These are phyloP conservation scores for Notothenia coriiceps DNA, from an alignment of 2,113 vertebrate genomes.

Conservation along the genomic window DNA sequence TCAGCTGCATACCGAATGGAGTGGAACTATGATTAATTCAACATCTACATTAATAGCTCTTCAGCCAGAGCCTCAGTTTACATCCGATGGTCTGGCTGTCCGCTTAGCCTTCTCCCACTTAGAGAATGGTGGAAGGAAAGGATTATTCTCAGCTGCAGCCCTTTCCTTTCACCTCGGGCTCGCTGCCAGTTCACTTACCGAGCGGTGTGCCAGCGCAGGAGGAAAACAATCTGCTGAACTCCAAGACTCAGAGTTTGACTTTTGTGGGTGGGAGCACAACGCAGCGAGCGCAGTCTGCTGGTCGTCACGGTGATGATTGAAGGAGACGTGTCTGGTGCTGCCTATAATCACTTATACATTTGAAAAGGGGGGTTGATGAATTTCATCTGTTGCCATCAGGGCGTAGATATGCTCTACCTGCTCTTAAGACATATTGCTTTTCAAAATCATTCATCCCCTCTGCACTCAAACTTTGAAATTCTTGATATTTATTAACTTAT, in stretches of 20 bases:
- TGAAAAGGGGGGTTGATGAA: not conserved
- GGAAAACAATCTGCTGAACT: slow-evolving; percentile 50
- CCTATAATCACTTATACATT: slow-evolving; percentile 50
- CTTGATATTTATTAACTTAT: too few relatives aligned
- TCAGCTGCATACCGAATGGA: slow-evolving; percentile 67
- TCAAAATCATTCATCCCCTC: too few relatives aligned
- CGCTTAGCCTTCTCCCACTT: slow-evolving; percentile 45
- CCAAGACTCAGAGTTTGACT: slow-evolving; percentile 37
- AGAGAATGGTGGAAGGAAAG: slow-evolving; percentile 12
- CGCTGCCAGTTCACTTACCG: slow-evolving; percentile 45
- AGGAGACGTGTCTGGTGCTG: slow-evolving; percentile 53
- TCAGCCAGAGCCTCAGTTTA: slow-evolving; percentile 63
- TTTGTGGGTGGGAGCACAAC: slow-evolving; percentile 43
- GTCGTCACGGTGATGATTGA: slow-evolving; percentile 63
- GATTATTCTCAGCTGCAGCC: slow-evolving; percentile 36
- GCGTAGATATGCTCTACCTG: too few relatives aligned
- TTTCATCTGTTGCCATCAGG: too few relatives aligned
- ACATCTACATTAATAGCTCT: slow-evolving; percentile 80
- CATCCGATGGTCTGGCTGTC: slow-evolving; percentile 44
- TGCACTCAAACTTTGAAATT: too few relatives aligned
- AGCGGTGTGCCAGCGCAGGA: slow-evolving; percentile 18
- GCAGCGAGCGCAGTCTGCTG: slow-evolving; percentile 38
- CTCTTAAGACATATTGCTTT: too few relatives aligned
- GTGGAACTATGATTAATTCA: slow-evolving; percentile 81
- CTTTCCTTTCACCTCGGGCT: slow-evolving; percentile 30